A percentile compares a stretch with the other conserved stretches of the same genome.
Evolutionary conservation across 2,113 vertebrate genomes (phyloP).

Genomic region (Thermophis baileyi): DNA sequence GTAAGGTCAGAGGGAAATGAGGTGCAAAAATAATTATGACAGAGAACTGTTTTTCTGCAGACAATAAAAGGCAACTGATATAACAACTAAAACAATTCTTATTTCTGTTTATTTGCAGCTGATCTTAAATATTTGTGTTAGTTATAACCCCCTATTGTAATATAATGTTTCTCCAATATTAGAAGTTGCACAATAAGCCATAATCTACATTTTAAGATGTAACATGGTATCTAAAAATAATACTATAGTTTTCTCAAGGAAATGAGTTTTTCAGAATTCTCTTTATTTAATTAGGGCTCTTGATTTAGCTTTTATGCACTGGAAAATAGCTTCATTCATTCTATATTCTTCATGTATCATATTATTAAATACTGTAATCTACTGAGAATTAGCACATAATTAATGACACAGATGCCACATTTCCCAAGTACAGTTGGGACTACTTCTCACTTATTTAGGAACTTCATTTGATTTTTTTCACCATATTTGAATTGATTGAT

Average conservation of each 20-base stretch:
- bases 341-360: not conserved
- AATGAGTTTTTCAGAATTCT: not conserved
- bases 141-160: not conserved
- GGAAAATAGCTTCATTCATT: not conserved
- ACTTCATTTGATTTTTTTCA: not conserved
- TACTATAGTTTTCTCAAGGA: not conserved
- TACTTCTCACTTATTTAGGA: not conserved
- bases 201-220: not conserved
- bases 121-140: not conserved
- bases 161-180: not conserved
- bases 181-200: not conserved
- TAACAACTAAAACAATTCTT: not conserved
- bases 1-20: not conserved
- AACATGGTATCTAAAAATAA: not conserved
- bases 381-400: not conserved
- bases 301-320: not conserved
- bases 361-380: not conserved
- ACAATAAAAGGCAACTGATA: not conserved
- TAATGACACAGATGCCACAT: not conserved
- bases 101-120: not conserved
- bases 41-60: not conserved
- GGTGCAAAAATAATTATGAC: not conserved
- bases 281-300: not conserved
- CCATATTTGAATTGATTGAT: not conserved
- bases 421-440: not conserved